Percentiles rank a stretch among this genome's conserved stretches.
These are phyloP conservation scores for Lemur catta DNA, from an alignment of 2,797 vertebrate species.

Conservation along the genomic window DNA sequence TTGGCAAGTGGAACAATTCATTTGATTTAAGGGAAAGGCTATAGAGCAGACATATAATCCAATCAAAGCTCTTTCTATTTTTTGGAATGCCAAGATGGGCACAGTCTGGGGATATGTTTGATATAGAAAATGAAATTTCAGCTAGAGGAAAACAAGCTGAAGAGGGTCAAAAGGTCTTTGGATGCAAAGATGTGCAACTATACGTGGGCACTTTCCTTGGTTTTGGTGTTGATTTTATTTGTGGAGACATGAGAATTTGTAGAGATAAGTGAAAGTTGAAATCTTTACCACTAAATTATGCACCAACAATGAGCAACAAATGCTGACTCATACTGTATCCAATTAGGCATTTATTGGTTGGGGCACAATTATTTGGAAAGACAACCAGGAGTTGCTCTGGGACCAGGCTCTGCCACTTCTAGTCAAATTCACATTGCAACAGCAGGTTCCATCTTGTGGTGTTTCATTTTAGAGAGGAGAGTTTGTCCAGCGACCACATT, in stretches of 20 bases:
- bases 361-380: conserved; percentile 44
- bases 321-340: not conserved
- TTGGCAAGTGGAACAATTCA: not conserved
- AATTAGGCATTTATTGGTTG: conserved; percentile 27
- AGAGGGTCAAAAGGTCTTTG: not conserved
- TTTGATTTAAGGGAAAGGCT: not conserved
- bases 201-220: not conserved
- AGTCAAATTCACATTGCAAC: not conserved
- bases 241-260: conserved; percentile 2
- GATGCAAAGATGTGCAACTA: not conserved
- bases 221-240: not conserved
- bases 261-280: not conserved
- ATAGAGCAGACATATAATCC: not conserved
- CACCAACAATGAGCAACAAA: not conserved
- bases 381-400: not conserved
- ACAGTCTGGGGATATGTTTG: not conserved
- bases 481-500: not conserved
- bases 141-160: conserved; percentile 14
- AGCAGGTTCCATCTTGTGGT: not conserved
- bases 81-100: not conserved
- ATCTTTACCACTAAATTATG: conserved; percentile 26
- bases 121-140: conserved; percentile 47
- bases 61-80: not conserved
- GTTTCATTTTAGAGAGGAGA: conserved; percentile 9
- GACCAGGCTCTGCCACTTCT: conserved; percentile 23